Evolutionary conservation across 2,797 vertebrate genomes (phyloP).

Genomic region (Antennarius maculatus): DNA sequence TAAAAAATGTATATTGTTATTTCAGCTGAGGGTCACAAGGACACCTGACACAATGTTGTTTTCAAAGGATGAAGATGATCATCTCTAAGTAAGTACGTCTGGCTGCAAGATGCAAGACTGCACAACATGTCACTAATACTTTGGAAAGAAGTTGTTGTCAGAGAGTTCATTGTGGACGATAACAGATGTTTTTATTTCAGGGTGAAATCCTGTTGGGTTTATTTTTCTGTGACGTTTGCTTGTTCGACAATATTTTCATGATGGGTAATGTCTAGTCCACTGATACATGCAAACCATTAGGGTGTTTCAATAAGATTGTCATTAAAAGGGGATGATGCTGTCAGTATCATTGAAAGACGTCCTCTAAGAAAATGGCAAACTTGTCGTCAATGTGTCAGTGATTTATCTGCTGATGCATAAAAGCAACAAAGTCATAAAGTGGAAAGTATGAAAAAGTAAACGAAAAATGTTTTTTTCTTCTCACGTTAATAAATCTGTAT

Average conservation of each 20-base stretch:
- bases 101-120: slow-evolving; percentile 19
- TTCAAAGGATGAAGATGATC: slow-evolving; percentile 26
- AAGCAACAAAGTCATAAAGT: slow-evolving; percentile 43
- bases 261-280: slow-evolving; percentile 68
- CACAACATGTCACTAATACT: slow-evolving; percentile 52
- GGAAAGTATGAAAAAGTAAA: slow-evolving; percentile 41
- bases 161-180: slow-evolving; percentile 39
- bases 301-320: slow-evolving; percentile 56
- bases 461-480: slow-evolving; percentile 42
- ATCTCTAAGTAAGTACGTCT: slow-evolving; percentile 12
- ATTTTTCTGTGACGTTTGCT: slow-evolving; percentile 62
- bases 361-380: slow-evolving; percentile 60
- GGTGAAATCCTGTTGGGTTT: slow-evolving; percentile 68
- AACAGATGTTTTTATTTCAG: slow-evolving; percentile 71
- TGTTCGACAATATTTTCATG: slow-evolving; percentile 64
- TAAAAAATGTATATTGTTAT: slow-evolving; percentile 13
- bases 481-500: slow-evolving; percentile 25
- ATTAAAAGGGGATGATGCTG: slow-evolving; percentile 59
- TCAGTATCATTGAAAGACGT: slow-evolving; percentile 66
- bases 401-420: slow-evolving; percentile 64
- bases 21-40: slow-evolving; percentile 3
- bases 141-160: slow-evolving; percentile 40
- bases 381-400: slow-evolving; percentile 64
- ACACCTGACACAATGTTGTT: slow-evolving; percentile 10
- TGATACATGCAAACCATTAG: slow-evolving; percentile 55